These are phyloP conservation scores for Venturia canescens DNA, from an alignment of 1,140 invertebrate species.

Conservation along the genomic window DNA sequence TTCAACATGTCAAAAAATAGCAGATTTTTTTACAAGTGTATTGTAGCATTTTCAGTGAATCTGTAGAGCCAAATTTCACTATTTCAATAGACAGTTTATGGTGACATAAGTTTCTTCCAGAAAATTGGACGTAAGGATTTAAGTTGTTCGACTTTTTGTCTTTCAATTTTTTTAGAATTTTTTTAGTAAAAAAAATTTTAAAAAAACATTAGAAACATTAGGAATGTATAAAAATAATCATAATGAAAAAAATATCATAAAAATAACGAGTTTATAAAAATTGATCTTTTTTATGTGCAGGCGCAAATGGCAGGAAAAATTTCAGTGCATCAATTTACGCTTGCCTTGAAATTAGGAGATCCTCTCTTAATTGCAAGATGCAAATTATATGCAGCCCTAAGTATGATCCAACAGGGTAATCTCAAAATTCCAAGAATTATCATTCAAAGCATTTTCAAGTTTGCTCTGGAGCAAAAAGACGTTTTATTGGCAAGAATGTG, in stretches of 20 bases:
- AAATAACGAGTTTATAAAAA: slow-evolving; percentile 13
- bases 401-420: slow-evolving; percentile 88
- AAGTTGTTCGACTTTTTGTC: too few species aligned
- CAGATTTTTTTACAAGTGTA: too few species aligned
- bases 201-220: too few species aligned
- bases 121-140: too few species aligned
- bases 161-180: too few species aligned
- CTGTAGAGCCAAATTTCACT: too few species aligned
- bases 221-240: too few species aligned
- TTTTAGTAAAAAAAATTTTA: too few species aligned
- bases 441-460: slow-evolving; percentile 81
- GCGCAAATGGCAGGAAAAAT: slow-evolving; percentile 92
- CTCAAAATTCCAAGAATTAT: slow-evolving; percentile 82
- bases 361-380: slow-evolving; percentile 87
- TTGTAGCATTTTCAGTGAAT: too few species aligned
- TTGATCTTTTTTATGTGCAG: slow-evolving; percentile 76
- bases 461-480: slow-evolving; percentile 79
- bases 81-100: too few species aligned
- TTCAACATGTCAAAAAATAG: too few species aligned
- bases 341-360: slow-evolving; percentile 89
- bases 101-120: too few species aligned
- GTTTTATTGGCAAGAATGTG: slow-evolving; percentile 86
- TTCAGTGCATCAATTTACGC: slow-evolving; percentile 87
- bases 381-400: slow-evolving; percentile 90
- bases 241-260: slow-evolving; percentile 22